These are phyloP conservation scores for Stigmatopora nigra DNA, from an alignment of 2,113 vertebrate genomes.

Conservation along the genomic window DNA sequence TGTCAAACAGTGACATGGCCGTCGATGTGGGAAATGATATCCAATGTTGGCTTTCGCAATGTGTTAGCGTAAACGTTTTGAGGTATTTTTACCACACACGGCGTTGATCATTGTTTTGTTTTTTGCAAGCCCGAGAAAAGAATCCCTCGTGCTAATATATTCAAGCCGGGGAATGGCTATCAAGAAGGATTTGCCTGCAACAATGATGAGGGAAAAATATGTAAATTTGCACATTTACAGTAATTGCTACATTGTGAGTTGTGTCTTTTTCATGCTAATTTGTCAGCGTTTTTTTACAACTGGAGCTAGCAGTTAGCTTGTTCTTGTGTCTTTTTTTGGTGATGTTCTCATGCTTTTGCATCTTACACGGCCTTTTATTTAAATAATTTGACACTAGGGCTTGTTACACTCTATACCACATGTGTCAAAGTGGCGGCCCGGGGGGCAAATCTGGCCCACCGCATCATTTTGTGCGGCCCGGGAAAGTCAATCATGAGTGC, in stretches of 20 bases:
- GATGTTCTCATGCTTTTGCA: conserved; percentile 48
- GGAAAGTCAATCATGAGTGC: too few species aligned
- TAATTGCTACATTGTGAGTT: conserved; percentile 51
- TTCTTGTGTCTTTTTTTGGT: conserved; percentile 35
- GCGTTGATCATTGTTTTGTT: conserved; percentile 48
- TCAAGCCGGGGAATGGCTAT: conserved; percentile 56
- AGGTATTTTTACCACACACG: conserved; percentile 33
- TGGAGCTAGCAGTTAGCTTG: background rate
- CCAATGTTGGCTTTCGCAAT: conserved; percentile 15
- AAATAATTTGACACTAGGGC: conserved; percentile 52
- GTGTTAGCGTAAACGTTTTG: conserved; percentile 18
- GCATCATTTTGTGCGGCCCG: too few species aligned
- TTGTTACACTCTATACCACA: conserved; percentile 44
- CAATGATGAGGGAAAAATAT: conserved; percentile 65
- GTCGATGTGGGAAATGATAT: conserved; percentile 1
- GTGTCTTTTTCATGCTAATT: conserved; percentile 67
- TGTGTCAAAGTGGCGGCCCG: too few species aligned
- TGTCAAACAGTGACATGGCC: conserved; percentile 23
- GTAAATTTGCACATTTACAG: conserved; percentile 61
- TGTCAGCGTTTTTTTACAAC: conserved; percentile 28
- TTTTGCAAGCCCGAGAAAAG: conserved; percentile 36
- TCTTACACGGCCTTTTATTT: conserved; percentile 47
- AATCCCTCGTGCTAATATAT: conserved; percentile 49
- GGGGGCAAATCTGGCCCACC: too few species aligned
- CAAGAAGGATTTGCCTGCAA: conserved; percentile 62